Evolutionary conservation across 2,113 vertebrate genomes (phyloP), one percentile per base, ranked within the genome.

Genomic region (Etia nguti): DNA sequence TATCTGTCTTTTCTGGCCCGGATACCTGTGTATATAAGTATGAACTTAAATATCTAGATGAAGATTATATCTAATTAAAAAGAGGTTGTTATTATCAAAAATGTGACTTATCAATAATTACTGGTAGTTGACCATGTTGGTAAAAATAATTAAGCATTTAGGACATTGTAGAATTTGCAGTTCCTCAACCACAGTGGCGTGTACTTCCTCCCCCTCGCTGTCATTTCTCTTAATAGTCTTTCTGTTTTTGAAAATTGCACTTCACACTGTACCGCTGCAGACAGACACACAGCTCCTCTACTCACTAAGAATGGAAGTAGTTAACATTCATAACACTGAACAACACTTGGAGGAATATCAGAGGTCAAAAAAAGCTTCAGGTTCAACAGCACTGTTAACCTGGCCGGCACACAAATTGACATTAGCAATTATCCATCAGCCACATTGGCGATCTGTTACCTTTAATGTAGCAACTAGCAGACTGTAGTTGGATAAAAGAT

Each of bases 1-100:
- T 60, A 34, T 10, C 0, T 0, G 2, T 34, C 29, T 4, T 0
- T 10, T 34, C 16, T 6, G 15, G 26, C 57, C 26, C 0, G 0
- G 31, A 60, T 60, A 60, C 57, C 29, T 60, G 4, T 60, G 15
- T 60, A 1, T 56, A 1, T 29, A 60, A 31, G 29, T 29, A 34
- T 60, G 26, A 60, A 20, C 29, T 60, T 34, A 29, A 60, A 60
- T 60, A 60, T 60, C 10, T 60, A 60, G 57, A 20, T 34, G 16
- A 29, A 0, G 31, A 16, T 60, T 34, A 2, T 34, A 60, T 60
- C 29, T 34, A 34, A 60, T 60, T 0, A 2, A 34, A 34, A 34
- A 34, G 34, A 34, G 34, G 34, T 34, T 34, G 2, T 34, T 34
- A 34, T 34, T 34, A 34, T 34, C 8, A 34, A 2, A 20, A 60